Evolutionary conservation across 2,888 invertebrate genomes (phyloP).

Genomic region (Heliconius ethilla): DNA sequence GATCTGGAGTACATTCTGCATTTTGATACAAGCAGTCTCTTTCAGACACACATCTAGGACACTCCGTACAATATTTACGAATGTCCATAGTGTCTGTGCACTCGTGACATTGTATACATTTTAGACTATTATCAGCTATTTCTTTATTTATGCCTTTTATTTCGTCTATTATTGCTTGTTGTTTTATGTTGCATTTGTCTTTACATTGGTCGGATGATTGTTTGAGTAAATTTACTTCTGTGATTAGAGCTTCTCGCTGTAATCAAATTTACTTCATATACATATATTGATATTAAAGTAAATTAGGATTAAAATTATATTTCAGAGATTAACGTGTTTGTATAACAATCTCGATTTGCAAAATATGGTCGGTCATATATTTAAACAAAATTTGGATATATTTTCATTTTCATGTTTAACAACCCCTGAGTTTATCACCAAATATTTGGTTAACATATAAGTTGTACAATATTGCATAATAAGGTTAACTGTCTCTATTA

Average conservation of each 20-base stretch:
- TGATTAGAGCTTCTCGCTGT: slow-evolving; percentile 60
- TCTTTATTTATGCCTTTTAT: slow-evolving; percentile 56
- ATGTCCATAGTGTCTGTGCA: slow-evolving; percentile 62
- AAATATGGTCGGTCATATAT: no score
- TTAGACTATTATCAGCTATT: slow-evolving; percentile 53
- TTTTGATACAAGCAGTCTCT: slow-evolving; percentile 58
- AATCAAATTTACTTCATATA: neutral
- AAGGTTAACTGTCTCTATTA: no score
- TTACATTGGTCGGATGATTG: slow-evolving; percentile 58
- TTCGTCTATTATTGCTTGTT: slow-evolving; percentile 56
- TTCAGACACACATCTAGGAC: slow-evolving; percentile 62
- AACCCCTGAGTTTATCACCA: no score
- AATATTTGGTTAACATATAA: no score
- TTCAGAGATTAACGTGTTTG: no score
- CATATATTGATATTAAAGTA: neutral
- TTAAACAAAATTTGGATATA: no score
- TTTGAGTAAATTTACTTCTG: slow-evolving; percentile 63
- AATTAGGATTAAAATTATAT: no score
- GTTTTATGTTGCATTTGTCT: slow-evolving; percentile 63
- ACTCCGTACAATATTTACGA: slow-evolving; percentile 65
- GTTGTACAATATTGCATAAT: no score
- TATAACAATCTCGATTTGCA: no score
- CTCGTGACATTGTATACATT: slow-evolving; percentile 63
- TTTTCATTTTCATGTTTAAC: no score
- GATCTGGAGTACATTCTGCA: slow-evolving; percentile 57